Evolutionary conservation across 2,888 invertebrate genomes (phyloP), one percentile per base, ranked within the genome.

Genomic region (Clusia tigrina): DNA sequence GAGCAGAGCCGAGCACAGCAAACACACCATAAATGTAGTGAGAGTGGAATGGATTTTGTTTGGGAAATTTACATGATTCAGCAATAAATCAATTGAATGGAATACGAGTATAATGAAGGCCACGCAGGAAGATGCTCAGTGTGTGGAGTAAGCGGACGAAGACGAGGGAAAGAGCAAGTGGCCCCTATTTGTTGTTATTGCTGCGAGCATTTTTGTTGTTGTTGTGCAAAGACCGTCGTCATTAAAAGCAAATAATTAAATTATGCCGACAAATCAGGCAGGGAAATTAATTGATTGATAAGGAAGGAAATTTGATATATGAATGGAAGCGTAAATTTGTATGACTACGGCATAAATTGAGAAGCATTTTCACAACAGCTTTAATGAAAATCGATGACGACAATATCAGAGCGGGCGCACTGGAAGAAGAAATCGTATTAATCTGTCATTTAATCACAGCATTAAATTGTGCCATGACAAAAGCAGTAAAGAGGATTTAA

Each of bases 11-110:
- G 37, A 37, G 18, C 38, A 6, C 18, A 55, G 38, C 22, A 37
- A n/a, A 15, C 20, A 20, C 9, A 1, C 10, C 18, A 17, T 10
- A 9, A n/a, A 6, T 38, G 12, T 38, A 42, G 6, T 12, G 26
- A n/a, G 32, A 32, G 2, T 51, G 20, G 26, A 15, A 32, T 25
- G 18, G 48, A 20, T 48, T 58, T 32, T 20, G 24, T 55, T 56
- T 22, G 17, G 51, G 32, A 78, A 79, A 81, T 79, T 80, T 76
- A 79, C 80, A 81, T 79, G 71, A 79, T 74, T 76, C 74, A 60
- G 62, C 68, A 77, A 79, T 79, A 77, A 81, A 80, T 81, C 77
- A 80, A 73, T 69, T n/a, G n/a, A 20, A 58, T 10, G 32, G 32
- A 6, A 12, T 32, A 9, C 12, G 32, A 32, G 32, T 9, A 9